Evolutionary conservation across 2,888 invertebrate genomes (phyloP).

Genomic region (Acholoe squamosa): DNA sequence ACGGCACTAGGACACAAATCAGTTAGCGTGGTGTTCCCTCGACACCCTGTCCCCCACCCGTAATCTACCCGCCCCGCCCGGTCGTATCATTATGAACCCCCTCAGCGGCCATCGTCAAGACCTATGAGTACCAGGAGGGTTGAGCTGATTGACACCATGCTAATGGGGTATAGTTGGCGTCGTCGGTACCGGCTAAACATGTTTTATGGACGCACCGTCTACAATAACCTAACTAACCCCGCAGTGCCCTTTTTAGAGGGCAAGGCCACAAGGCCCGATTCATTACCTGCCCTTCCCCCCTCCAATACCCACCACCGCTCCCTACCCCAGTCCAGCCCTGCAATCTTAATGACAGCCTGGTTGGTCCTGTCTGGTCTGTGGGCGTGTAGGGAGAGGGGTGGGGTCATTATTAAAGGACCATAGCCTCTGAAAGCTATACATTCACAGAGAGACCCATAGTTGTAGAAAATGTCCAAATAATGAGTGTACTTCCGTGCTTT

Average conservation of each 20-base stretch:
- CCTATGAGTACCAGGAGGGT: slow-evolving; percentile 50
- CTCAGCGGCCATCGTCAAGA: background rate
- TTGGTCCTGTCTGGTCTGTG: too few relatives aligned
- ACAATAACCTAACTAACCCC: slow-evolving; percentile 60
- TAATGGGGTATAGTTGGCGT: slow-evolving; percentile 51
- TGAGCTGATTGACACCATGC: slow-evolving; percentile 54
- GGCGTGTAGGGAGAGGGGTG: background rate
- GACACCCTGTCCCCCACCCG: background rate
- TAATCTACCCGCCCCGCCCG: slow-evolving; percentile 30
- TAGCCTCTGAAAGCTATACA: background rate
- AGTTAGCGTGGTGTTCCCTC: slow-evolving; percentile 29
- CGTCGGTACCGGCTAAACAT: slow-evolving; percentile 6
- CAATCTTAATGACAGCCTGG: slow-evolving; percentile 6
- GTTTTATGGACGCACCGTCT: slow-evolving; percentile 39
- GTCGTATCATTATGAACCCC: slow-evolving; percentile 57
- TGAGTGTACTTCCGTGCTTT: background rate
- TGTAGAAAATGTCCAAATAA: background rate
- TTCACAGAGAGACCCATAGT: background rate
- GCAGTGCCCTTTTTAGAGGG: slow-evolving; percentile 22
- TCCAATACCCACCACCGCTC: background rate
- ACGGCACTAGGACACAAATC: slow-evolving; percentile 52
- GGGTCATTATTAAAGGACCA: background rate
- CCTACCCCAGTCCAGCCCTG: background rate
- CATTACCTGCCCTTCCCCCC: background rate
- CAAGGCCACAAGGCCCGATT: background rate